phyloP scores from a whole-genome alignment of 1,140 invertebrate genomes.

The Euura lappo region DNA sequence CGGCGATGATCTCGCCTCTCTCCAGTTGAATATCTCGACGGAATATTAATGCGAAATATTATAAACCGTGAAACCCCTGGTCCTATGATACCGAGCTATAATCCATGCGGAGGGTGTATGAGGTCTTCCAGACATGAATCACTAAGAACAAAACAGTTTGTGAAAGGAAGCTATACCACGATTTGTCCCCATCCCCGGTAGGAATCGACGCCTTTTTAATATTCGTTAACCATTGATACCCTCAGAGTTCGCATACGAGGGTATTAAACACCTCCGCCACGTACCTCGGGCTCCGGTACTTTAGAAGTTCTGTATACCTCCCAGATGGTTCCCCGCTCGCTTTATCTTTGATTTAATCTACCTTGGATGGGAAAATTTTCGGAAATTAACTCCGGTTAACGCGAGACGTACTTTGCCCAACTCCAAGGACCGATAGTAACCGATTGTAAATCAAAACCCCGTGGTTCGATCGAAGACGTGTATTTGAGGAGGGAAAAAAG shows the following conservation, averaged over 20 bases:
- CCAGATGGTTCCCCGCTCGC: too few species aligned
- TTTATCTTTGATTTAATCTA: too few species aligned
- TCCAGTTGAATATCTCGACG: slow-evolving; percentile 44
- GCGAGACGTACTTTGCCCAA: background rate
- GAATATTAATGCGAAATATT: slow-evolving; percentile 64
- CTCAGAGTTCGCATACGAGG: too few species aligned
- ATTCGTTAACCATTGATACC: background rate
- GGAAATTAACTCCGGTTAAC: background rate
- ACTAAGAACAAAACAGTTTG: background rate
- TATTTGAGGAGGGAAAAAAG: too few species aligned
- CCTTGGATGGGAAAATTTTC: background rate
- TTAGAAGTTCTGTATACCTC: too few species aligned
- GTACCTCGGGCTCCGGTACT: too few species aligned
- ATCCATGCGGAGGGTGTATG: background rate
- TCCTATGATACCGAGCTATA: slow-evolving; percentile 54
- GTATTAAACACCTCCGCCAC: too few species aligned
- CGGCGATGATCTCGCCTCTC: slow-evolving; percentile 27
- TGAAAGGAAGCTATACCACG: background rate
- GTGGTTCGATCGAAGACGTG: too few species aligned
- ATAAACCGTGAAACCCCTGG: slow-evolving; percentile 58
- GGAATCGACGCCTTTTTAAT: background rate
- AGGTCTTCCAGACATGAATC: background rate
- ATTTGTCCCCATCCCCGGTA: too few species aligned
- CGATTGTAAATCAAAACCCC: too few species aligned
- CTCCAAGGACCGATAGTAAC: too few species aligned